Base-by-base conservation (phyloP, 2,797 vertebrate species). In the Coendou prehensilis region DNA sequence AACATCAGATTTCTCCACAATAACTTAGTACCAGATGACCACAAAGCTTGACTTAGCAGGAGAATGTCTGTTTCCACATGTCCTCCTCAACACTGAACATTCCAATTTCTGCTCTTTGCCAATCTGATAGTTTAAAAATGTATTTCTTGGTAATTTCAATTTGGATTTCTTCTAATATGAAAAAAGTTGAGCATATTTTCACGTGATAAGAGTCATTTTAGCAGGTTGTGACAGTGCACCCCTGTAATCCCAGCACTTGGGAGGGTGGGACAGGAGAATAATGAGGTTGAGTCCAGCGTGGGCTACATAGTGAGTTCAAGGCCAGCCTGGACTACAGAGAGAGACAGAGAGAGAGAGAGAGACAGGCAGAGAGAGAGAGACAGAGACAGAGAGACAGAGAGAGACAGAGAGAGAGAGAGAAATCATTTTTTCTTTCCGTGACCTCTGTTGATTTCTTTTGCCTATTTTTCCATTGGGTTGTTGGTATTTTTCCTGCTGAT, bases 381-480 rank as follows among this genome's bases (percentile, higher is more conserved):
- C 6, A 57, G 17, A 57, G 57, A 26, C 11, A 61, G 23, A 28
- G 10, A 64, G 30, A 64, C 30, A 63, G 9, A 69, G 2, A n/a
- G 2, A 69, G 6, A n/a, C 4, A 33, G 63, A 64, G 28, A 15
- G 63, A 64, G 4, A 67, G 28, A 64, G 59, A 63, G 33, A 69
- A 18, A 69, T 20, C 18, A 37, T 37, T 69, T 88, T 91, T 80
- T 10, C 2, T 69, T 91, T 91, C 23, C 57, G 45, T 91, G 47
- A 82, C 71, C 22, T 78, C 54, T 91, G 23, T 85, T 91, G 71
- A 88, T 92, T 90, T 76, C 69, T 28, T 92, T 87, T 90, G 33
- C 30, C 50, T 83, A 23, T 23, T 87, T 85, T 96, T 89, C 91
- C 69, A 30, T 20, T 76, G 61, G 69, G 15, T 54, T 94, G 52